A percentile compares a stretch with the other conserved stretches of the same genome.
Evolutionary conservation across 2,113 vertebrate genomes (phyloP).

Genomic region (Trachemys scripta): DNA sequence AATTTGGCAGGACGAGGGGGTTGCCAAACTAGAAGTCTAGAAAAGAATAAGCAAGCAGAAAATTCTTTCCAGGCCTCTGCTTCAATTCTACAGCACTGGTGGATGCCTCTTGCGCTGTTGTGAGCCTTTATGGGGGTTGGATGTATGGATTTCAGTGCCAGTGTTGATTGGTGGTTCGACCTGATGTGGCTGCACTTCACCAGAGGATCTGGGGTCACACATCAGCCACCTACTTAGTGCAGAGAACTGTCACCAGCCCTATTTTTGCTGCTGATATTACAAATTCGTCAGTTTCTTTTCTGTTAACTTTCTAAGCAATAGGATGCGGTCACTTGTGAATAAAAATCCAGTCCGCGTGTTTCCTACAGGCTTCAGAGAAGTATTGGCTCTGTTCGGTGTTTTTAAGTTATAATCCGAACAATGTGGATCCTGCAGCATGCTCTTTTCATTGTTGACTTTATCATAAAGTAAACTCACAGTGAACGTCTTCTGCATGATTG

Average conservation of each 20-base stretch:
- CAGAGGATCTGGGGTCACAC: not conserved
- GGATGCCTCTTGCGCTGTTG: not conserved
- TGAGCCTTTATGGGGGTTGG: not conserved
- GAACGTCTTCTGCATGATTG: not conserved
- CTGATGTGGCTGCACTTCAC: not conserved
- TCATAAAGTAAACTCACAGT: not conserved
- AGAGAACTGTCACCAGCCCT: not conserved
- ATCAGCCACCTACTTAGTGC: not conserved
- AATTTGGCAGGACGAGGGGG: rapidly evolving
- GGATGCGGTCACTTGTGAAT: not conserved
- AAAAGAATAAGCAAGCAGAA: rapidly evolving
- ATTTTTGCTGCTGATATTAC: not conserved
- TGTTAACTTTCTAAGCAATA: not conserved
- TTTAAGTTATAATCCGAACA: not conserved
- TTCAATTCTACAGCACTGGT: not conserved
- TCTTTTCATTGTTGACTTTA: not conserved
- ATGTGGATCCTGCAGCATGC: not conserved
- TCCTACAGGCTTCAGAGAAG: not conserved
- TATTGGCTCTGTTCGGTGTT: not conserved
- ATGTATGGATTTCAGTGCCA: not conserved
- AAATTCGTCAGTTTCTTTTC: not conserved
- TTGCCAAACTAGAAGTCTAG: not conserved
- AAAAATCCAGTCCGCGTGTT: rapidly evolving
- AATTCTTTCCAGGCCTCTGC: not conserved
- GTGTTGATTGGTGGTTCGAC: not conserved